Base-by-base conservation (phyloP, 2,888 invertebrate genomes). In the Phania funesta region DNA sequence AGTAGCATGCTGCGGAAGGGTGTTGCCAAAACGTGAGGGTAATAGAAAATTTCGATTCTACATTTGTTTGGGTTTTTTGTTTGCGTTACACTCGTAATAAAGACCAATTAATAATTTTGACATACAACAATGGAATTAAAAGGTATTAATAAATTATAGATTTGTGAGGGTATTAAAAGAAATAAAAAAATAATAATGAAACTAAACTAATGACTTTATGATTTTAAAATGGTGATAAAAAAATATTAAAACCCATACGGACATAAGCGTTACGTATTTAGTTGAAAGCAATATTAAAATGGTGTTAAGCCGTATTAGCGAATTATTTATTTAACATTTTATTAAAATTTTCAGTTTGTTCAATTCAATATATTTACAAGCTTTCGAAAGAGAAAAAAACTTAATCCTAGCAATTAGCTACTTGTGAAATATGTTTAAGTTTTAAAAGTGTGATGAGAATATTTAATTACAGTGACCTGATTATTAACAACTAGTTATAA, bases 21-120 rank as follows among this genome's bases (percentile, higher is more conserved):
- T 65, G 68, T 78, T 78, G 73, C 70, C 50, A 78, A 78, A 74
- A 82, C 78, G 78, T 82, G 82, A 78, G 70, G 78, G 74, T 78
- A 74, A 70, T 48, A 9, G 16, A 22, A 32, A 41, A 62, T 73
- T 41, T 56, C 44, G 64, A 65, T 68, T 64, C 65, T 56, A 13
- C 35, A 64, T 60, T 60, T 52, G 11, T 1, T 65, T 56, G 13
- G 41, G 29, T 74, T 46, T 52, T 46, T n/a, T 16, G 13, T 68
- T 7, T 41, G 1, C n/a, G 22, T 41, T 48, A 18, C 32, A 41
- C 9, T 64, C 26, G 48, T 62, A 73, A 74, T 73, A 77, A 77
- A 70, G 56, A 70, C 78, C 82, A 82, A 82, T 82, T 82, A 82
- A 82, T 82, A 82, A 74, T 62, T 68, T 16, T 74, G 82, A 74